A percentile compares a stretch with the other conserved stretches of the same genome.
Evolutionary conservation across 2,113 vertebrate genomes (phyloP).

Genomic region (Zootoca vivipara): DNA sequence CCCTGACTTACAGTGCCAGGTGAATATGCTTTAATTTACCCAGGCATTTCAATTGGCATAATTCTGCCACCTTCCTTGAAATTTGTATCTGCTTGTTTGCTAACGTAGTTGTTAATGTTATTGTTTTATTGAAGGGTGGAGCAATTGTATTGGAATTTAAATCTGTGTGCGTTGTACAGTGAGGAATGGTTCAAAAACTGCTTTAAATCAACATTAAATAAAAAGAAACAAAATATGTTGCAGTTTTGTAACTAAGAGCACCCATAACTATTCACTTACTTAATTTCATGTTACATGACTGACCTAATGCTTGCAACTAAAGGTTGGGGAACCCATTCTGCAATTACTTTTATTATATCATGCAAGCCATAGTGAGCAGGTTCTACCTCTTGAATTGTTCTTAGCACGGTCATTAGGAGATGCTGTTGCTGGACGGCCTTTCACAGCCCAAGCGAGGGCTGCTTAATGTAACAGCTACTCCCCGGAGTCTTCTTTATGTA

Average conservation of each 20-base stretch:
- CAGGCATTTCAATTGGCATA: not conserved
- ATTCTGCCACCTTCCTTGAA: not conserved
- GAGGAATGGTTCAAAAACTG: not conserved
- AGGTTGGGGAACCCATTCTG: rapidly evolving
- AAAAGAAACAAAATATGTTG: not conserved
- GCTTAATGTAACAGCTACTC: constrained; percentile 26
- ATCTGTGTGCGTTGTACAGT: not conserved
- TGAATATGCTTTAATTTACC: not conserved
- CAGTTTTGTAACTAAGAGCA: not conserved
- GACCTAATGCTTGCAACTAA: not conserved
- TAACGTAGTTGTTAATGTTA: not conserved
- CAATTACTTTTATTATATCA: not conserved
- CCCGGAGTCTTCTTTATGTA: not conserved
- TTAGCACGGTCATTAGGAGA: not conserved
- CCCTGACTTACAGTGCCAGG: not conserved
- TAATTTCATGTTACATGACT: not conserved
- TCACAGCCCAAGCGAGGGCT: constrained; percentile 27
- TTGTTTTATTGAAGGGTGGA: not conserved
- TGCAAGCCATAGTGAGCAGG: not conserved
- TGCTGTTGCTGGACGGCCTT: constrained; percentile 13
- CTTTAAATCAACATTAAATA: not conserved
- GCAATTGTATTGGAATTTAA: not conserved
- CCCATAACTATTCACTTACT: not conserved
- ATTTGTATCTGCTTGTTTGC: not conserved
- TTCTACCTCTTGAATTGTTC: constrained; percentile 1